phyloP scores from a whole-genome alignment of 2,113 vertebrate species.

The Oncorhynchus nerka region DNA sequence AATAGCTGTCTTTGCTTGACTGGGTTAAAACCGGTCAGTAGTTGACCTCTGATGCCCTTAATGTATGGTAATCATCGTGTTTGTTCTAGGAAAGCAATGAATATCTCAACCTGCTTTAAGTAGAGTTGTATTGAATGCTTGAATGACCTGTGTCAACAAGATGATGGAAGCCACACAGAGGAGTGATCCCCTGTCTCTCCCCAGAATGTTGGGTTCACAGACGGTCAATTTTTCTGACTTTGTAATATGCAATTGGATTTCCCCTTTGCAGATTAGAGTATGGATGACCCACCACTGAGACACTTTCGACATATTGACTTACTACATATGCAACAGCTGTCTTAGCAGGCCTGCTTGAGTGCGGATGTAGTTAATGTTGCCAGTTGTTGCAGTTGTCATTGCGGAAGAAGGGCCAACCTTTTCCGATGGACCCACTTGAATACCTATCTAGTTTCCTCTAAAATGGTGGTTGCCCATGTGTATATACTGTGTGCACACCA shows the following conservation, averaged over 20 bases:
- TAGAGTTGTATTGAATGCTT: conserved; percentile 32
- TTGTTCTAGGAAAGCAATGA: conserved; percentile 43
- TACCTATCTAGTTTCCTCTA: conserved; percentile 35
- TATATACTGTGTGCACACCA: neutral
- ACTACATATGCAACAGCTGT: conserved; percentile 54
- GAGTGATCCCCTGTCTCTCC: conserved; percentile 41
- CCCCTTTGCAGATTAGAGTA: conserved; percentile 52
- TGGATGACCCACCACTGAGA: conserved; percentile 51
- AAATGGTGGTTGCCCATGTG: conserved; percentile 41
- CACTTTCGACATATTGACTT: conserved; percentile 50
- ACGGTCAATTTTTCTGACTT: conserved; percentile 54
- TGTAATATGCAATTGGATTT: conserved; percentile 54
- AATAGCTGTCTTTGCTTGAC: conserved; percentile 33
- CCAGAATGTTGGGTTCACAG: conserved; percentile 45
- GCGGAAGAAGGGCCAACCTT: conserved; percentile 45
- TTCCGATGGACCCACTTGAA: conserved; percentile 40
- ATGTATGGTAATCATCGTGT: conserved; percentile 41
- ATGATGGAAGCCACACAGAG: conserved; percentile 56
- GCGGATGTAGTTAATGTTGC: neutral
- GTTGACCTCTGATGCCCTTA: conserved; percentile 23
- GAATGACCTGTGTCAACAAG: conserved; percentile 40
- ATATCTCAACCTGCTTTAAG: conserved; percentile 43
- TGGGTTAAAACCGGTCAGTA: conserved; percentile 21
- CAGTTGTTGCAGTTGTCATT: conserved; percentile 34
- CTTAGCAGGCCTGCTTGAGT: conserved; percentile 26